Conservation (phyloP, 2,888 invertebrate genomes). For the Matsumyia berberina region DNA sequence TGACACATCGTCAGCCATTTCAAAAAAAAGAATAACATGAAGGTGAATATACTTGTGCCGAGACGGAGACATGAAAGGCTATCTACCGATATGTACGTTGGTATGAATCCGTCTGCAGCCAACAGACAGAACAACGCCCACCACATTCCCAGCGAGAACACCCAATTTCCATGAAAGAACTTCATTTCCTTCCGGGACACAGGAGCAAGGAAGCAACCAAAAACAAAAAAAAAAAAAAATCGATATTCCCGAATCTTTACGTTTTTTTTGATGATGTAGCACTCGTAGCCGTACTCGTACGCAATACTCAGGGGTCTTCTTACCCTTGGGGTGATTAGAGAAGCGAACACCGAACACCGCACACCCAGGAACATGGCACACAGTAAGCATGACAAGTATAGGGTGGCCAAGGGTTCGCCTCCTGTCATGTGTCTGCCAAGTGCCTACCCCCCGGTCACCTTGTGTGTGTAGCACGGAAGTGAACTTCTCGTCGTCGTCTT, state of each 20-base stretch:
- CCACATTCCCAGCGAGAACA: constrained; percentile 15
- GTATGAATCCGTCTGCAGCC: constrained; percentile 35
- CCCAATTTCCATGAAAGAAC: constrained; percentile 31
- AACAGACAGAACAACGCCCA: constrained; percentile 44
- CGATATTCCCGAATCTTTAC: constrained; percentile 37
- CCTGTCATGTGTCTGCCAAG: constrained; percentile 26
- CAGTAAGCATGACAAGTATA: constrained; percentile 7
- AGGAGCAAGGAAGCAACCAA: background rate
- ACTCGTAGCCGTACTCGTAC: constrained; percentile 28
- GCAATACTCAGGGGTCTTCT: constrained; percentile 26
- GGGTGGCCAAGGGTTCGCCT: constrained; percentile 6
- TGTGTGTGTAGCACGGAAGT: constrained; percentile 5
- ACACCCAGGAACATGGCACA: constrained; percentile 6
- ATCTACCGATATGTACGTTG: constrained; percentile 8
- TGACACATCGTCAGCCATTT: constrained; percentile 8
- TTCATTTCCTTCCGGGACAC: constrained; percentile 36
- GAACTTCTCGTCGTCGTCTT: background rate
- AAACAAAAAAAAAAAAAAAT: constrained; percentile 13
- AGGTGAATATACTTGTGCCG: constrained; percentile 20
- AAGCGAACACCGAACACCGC: constrained; percentile 3
- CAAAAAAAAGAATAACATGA: background rate
- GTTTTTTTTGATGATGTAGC: constrained; percentile 30
- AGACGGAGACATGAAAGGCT: constrained; percentile 34
- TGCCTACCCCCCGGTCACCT: constrained; percentile 8
- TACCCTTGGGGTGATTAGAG: constrained; percentile 32